A percentile compares a stretch with the other conserved stretches of the same genome.
phyloP scores from a whole-genome alignment of 2,888 invertebrate genomes.

The Blastobasis lacticolella region DNA sequence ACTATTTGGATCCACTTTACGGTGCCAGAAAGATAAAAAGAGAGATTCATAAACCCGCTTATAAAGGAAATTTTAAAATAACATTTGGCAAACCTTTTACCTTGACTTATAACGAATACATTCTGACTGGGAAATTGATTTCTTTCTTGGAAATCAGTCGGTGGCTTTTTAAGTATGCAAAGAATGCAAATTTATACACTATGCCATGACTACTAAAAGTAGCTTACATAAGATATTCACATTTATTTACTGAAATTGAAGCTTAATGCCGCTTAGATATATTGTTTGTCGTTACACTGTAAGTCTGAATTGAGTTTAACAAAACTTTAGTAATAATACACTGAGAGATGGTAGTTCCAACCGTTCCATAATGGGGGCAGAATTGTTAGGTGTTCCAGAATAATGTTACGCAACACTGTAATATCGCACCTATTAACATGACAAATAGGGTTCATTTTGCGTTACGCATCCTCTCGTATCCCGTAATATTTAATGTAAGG shows the following conservation, averaged over 20 bases:
- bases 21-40: slow-evolving; percentile 20
- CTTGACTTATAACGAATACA: slow-evolving; percentile 23
- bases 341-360: slow-evolving; percentile 32
- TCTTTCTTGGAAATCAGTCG: slow-evolving; percentile 2
- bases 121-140: slow-evolving; percentile 18
- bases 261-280: slow-evolving; percentile 2
- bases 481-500: too few species aligned
- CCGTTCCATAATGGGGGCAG: slow-evolving; percentile 38
- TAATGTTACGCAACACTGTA: not conserved
- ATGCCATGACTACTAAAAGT: not conserved
- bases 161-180: not conserved
- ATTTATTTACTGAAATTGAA: too few species aligned
- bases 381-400: slow-evolving; percentile 8
- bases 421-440: not conserved
- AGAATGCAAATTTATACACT: too few species aligned
- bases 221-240: slow-evolving; percentile 4
- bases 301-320: slow-evolving; percentile 44
- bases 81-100: slow-evolving; percentile 25
- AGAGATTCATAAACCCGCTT: slow-evolving; percentile 15
- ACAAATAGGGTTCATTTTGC: not conserved
- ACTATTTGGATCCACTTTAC: slow-evolving; percentile 16
- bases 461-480: not conserved
- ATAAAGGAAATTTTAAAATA: slow-evolving; percentile 30
- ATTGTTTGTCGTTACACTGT: slow-evolving; percentile 21
- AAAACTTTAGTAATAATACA: slow-evolving; percentile 46